Percentiles rank a stretch among this genome's conserved stretches.
Conservation (phyloP, 2,797 vertebrate species). For the Nannoperca obscura region DNA sequence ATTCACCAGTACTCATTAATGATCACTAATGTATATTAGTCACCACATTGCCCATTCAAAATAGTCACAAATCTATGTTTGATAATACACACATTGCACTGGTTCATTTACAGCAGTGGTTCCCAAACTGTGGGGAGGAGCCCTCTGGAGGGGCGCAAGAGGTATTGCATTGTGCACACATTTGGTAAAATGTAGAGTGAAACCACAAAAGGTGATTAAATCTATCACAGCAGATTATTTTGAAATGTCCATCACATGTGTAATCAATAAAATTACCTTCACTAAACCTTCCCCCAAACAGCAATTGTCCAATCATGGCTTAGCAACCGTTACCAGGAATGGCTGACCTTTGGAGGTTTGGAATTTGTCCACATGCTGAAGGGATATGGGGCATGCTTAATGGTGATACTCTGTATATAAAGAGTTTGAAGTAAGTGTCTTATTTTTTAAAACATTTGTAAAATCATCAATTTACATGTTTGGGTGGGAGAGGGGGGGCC, state of each 20-base stretch:
- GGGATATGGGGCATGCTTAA: too few relatives aligned
- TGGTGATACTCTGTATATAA: background rate
- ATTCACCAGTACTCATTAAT: slow-evolving; percentile 5
- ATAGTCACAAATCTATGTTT: slow-evolving; percentile 21
- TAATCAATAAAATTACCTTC: background rate
- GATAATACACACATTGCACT: slow-evolving; percentile 22
- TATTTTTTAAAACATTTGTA: too few relatives aligned
- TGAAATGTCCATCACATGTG: background rate
- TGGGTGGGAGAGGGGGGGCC: background rate
- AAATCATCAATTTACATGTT: background rate
- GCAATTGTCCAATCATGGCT: too few relatives aligned
- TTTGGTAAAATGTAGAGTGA: background rate
- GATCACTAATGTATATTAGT: background rate
- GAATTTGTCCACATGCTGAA: slow-evolving; percentile 1
- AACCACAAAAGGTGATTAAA: background rate
- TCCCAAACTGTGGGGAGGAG: slow-evolving; percentile 36
- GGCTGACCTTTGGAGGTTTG: background rate
- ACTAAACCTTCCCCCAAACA: background rate
- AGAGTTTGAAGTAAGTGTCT: background rate
- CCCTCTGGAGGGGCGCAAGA: background rate
- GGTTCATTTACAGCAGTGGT: slow-evolving; percentile 36
- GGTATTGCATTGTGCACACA: background rate
- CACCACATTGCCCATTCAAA: background rate
- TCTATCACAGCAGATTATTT: slow-evolving; percentile 7
- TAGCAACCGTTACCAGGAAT: too few relatives aligned